A percentile compares a stretch with the other conserved stretches of the same genome.
Evolutionary conservation across 1,140 invertebrate genomes (phyloP).

Genomic region (Mycetomoellerius zeteki): DNA sequence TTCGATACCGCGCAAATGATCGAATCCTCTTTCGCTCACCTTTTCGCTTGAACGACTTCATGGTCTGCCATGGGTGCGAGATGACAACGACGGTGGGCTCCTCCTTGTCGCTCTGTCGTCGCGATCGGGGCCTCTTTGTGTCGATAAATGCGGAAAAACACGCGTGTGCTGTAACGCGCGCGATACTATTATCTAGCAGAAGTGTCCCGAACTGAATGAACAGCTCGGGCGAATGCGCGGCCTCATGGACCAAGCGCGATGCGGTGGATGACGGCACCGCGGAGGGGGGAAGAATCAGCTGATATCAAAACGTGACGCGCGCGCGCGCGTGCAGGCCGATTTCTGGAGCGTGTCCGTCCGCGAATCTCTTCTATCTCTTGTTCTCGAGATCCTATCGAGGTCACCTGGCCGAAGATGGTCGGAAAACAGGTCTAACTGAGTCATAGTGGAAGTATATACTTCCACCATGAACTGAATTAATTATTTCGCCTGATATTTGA

Average conservation of each 20-base stretch:
- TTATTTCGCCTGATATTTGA: background rate
- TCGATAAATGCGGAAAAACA: slow-evolving; percentile 61
- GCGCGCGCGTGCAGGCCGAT: background rate
- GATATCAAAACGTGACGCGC: slow-evolving; percentile 45
- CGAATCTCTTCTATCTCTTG: background rate
- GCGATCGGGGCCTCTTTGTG: slow-evolving; percentile 43
- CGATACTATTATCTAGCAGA: slow-evolving; percentile 69
- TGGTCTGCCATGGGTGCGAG: slow-evolving; percentile 79
- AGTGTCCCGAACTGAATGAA: slow-evolving; percentile 8
- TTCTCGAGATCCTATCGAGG: background rate
- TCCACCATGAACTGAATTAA: background rate
- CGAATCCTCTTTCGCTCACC: slow-evolving; percentile 63
- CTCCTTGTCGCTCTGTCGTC: background rate
- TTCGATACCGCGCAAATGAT: background rate
- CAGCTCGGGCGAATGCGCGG: background rate
- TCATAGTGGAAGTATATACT: too few relatives aligned
- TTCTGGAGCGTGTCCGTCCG: slow-evolving; percentile 1
- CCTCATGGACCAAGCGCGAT: background rate
- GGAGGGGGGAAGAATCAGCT: slow-evolving; percentile 70
- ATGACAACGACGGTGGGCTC: background rate
- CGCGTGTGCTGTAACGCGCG: slow-evolving; percentile 11
- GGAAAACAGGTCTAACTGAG: background rate
- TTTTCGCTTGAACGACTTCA: slow-evolving; percentile 78
- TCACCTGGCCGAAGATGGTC: background rate
- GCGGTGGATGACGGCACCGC: background rate